A percentile compares a stretch with the other conserved stretches of the same genome.
Conservation (phyloP, 2,797 vertebrate species). For the Acipenser ruthenus region DNA sequence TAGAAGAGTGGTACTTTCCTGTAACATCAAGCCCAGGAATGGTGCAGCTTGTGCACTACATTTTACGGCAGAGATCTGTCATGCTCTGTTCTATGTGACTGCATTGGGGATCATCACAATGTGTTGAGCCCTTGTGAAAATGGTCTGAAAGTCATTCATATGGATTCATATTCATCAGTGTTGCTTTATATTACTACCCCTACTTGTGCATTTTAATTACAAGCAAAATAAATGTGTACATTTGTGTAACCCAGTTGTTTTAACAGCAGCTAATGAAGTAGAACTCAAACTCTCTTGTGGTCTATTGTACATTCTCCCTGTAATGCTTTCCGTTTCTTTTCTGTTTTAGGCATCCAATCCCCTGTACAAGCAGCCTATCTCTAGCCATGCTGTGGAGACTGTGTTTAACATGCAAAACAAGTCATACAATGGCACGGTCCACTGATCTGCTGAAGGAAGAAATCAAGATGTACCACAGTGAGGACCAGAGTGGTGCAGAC, state of each 20-base stretch:
- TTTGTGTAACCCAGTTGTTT: neutral
- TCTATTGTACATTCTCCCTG: neutral
- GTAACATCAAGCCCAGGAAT: too few relatives aligned
- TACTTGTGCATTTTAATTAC: too few relatives aligned
- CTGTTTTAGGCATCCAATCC: slow-evolving; percentile 82
- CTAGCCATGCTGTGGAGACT: slow-evolving; percentile 73
- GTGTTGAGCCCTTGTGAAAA: too few relatives aligned
- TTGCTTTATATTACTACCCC: too few relatives aligned
- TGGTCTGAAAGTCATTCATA: too few relatives aligned
- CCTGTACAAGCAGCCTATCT: slow-evolving; percentile 85
- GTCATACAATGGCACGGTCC: slow-evolving; percentile 80
- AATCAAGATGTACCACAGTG: slow-evolving; percentile 50
- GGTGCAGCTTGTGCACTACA: too few relatives aligned
- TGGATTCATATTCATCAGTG: too few relatives aligned
- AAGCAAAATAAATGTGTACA: too few relatives aligned
- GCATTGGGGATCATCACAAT: too few relatives aligned
- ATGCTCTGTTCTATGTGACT: too few relatives aligned
- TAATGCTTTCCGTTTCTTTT: neutral
- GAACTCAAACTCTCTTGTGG: neutral
- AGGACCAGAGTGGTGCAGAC: slow-evolving; percentile 24
- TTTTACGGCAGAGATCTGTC: too few relatives aligned
- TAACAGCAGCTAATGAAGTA: neutral
- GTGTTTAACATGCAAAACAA: slow-evolving; percentile 78
- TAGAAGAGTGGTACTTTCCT: too few relatives aligned
- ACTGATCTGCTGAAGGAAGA: slow-evolving; percentile 56